phyloP scores from a whole-genome alignment of 1,140 invertebrate genomes.

The Cydia fagiglandana region DNA sequence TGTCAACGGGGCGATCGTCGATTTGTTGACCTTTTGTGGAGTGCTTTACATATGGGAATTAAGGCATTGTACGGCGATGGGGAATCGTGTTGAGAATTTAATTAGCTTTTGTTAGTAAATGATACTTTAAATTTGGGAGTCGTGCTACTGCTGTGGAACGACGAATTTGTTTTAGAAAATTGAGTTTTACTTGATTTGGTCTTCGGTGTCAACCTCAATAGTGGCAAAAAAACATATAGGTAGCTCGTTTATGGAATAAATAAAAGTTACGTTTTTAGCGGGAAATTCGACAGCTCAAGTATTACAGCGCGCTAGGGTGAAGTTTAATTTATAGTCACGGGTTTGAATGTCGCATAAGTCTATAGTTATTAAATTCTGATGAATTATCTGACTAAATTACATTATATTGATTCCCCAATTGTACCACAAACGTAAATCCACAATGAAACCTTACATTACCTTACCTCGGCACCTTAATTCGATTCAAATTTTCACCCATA shows the following conservation, averaged over 20 bases:
- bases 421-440: not conserved
- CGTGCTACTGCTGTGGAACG: not conserved
- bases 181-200: not conserved
- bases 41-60: conserved; percentile 8
- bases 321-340: too few relatives aligned
- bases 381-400: too few relatives aligned
- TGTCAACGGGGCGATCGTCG: conserved; percentile 24
- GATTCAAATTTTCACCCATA: not conserved
- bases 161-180: not conserved
- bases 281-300: too few relatives aligned
- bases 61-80: not conserved
- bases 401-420: not conserved
- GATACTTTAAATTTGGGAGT: not conserved
- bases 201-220: not conserved
- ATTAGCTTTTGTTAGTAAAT: not conserved
- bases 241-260: not conserved
- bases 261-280: not conserved
- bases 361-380: too few relatives aligned
- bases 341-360: too few relatives aligned
- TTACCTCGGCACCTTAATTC: not conserved
- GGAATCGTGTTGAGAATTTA: conserved; percentile 2
- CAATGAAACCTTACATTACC: not conserved
- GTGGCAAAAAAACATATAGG: not conserved
- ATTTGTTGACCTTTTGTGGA: conserved; percentile 26
- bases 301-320: too few relatives aligned